Percentiles rank a stretch among this genome's conserved stretches.
These are phyloP conservation scores for Fringilla coelebs DNA, from an alignment of 2,797 vertebrate species.

Conservation along the genomic window DNA sequence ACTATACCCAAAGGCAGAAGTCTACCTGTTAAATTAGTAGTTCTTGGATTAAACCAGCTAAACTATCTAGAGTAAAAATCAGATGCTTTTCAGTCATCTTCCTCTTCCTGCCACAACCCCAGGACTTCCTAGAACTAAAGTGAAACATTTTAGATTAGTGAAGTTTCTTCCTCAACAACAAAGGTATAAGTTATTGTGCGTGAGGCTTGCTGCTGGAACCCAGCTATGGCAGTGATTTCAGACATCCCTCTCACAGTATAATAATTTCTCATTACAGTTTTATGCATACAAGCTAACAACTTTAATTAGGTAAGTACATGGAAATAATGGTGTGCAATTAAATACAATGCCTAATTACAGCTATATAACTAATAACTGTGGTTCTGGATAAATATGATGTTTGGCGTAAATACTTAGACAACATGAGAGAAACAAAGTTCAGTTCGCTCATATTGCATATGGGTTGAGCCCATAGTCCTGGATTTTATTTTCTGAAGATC, in stretches of 20 bases:
- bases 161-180: not conserved
- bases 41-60: not conserved
- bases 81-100: not conserved
- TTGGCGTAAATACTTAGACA: constrained; percentile 33
- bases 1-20: not conserved
- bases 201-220: not conserved
- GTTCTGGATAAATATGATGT: constrained; percentile 29
- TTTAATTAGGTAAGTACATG: constrained; percentile 37
- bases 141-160: not conserved
- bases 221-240: not conserved
- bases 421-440: not conserved
- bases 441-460: not conserved
- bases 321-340: constrained; percentile 41
- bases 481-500: not conserved
- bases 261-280: constrained; percentile 25
- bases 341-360: constrained; percentile 43
- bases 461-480: not conserved
- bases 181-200: not conserved
- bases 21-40: not conserved
- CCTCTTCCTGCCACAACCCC: not conserved
- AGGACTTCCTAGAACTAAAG: not conserved
- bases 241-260: not conserved
- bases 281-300: constrained; percentile 43
- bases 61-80: not conserved
- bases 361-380: constrained; percentile 36